Conservation (phyloP, 2,888 invertebrate genomes). For the Hirtodrosophila duncani region DNA sequence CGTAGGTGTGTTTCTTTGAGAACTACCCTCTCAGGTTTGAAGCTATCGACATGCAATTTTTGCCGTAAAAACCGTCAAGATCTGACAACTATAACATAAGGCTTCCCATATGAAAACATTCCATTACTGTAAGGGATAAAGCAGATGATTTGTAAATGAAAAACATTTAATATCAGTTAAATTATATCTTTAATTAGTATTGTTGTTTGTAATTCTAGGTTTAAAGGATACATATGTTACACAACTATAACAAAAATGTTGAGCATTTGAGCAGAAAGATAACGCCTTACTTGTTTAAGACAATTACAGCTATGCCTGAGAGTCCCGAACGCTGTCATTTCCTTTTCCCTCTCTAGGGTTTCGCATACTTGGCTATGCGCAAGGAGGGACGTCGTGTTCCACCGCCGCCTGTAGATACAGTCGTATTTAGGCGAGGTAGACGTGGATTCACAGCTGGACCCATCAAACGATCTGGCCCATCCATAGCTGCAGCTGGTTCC, state of each 20-base stretch:
- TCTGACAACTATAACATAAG: no score
- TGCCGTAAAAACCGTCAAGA: no score
- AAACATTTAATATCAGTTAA: no score
- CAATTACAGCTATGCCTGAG: slow-evolving; percentile 53
- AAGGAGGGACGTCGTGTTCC: slow-evolving; percentile 48
- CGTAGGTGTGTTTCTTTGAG: no score
- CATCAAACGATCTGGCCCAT: slow-evolving; percentile 75
- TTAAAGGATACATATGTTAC: slow-evolving; percentile 13
- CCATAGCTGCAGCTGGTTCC: slow-evolving; percentile 37
- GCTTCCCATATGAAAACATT: no score
- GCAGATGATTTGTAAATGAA: no score
- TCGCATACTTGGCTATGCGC: slow-evolving; percentile 49
- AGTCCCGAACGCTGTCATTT: slow-evolving; percentile 26
- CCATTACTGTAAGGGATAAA: no score
- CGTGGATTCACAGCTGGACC: slow-evolving; percentile 76
- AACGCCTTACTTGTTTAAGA: not conserved
- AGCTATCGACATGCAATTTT: no score
- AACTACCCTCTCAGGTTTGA: no score
- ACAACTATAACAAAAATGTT: slow-evolving; percentile 17
- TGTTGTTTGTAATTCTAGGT: no score
- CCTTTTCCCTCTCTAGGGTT: slow-evolving; percentile 38
- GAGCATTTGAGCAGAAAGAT: slow-evolving; percentile 27
- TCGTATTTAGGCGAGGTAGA: slow-evolving; percentile 62
- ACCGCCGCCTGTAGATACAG: slow-evolving; percentile 11
- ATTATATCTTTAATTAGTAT: slow-evolving; percentile 24